Conservation (phyloP, 2,113 vertebrate species). For the Dendrocopos noguchii region DNA sequence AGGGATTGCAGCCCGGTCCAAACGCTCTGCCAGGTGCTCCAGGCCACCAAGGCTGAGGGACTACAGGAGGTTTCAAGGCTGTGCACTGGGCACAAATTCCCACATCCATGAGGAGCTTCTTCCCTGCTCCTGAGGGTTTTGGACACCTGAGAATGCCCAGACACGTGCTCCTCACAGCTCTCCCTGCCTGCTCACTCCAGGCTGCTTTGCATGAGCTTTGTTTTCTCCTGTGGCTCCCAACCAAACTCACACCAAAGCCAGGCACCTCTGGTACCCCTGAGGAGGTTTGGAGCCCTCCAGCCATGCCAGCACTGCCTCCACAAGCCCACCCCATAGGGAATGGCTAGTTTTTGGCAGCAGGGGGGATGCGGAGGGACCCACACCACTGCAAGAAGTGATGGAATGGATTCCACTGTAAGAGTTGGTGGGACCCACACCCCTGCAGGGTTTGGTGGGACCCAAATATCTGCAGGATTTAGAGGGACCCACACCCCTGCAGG, state of each 20-base stretch:
- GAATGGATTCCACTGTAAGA: neutral
- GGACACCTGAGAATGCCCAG: accelerated
- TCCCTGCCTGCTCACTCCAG: neutral
- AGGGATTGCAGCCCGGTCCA: neutral
- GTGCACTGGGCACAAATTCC: too few relatives aligned
- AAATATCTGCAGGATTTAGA: too few relatives aligned
- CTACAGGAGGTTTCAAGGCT: neutral
- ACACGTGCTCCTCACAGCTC: accelerated
- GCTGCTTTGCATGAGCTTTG: neutral
- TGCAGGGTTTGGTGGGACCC: too few relatives aligned
- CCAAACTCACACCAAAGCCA: accelerated
- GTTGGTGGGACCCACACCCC: too few relatives aligned
- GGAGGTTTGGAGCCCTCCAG: neutral
- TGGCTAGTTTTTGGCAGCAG: neutral
- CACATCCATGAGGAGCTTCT: accelerated
- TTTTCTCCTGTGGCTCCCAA: neutral
- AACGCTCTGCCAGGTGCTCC: accelerated
- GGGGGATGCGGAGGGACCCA: neutral
- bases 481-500: too few relatives aligned
- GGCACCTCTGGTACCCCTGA: neutral
- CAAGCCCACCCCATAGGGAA: accelerated
- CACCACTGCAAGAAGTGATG: accelerated
- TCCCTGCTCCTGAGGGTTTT: neutral
- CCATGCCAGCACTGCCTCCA: neutral
- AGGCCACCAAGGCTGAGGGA: neutral